These are phyloP conservation scores for Eupristina koningsbergeri DNA, from an alignment of 1,140 invertebrate species.

Conservation along the genomic window DNA sequence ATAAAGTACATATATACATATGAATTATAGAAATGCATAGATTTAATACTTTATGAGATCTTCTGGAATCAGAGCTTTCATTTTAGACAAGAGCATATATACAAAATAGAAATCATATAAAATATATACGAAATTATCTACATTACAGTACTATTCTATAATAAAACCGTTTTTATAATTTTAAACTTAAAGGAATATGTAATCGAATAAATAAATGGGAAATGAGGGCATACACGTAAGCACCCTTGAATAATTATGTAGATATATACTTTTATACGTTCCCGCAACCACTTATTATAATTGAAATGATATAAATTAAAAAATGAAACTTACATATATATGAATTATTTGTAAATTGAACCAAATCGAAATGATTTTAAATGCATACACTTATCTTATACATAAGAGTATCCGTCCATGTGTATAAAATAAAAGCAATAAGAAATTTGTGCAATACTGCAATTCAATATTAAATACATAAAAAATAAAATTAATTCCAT, in stretches of 20 bases:
- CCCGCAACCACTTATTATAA: too few species aligned
- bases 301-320: background rate
- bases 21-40: background rate
- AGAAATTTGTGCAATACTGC: too few species aligned
- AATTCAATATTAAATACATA: too few species aligned
- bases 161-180: background rate
- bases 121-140: constrained; percentile 31
- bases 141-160: background rate
- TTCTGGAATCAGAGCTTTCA: constrained; percentile 26
- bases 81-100: background rate
- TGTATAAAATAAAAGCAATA: too few species aligned
- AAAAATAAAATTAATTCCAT: too few species aligned
- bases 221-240: too few species aligned
- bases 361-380: too few species aligned
- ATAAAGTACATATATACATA: background rate
- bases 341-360: too few species aligned
- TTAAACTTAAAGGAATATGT: background rate
- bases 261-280: too few species aligned
- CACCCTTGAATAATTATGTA: too few species aligned
- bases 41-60: background rate
- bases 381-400: too few species aligned
- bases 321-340: background rate
- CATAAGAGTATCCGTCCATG: too few species aligned
- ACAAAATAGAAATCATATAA: constrained; percentile 36
- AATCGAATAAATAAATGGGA: background rate